phyloP scores from a whole-genome alignment of 1,140 invertebrate genomes.

The Homarus americanus region DNA sequence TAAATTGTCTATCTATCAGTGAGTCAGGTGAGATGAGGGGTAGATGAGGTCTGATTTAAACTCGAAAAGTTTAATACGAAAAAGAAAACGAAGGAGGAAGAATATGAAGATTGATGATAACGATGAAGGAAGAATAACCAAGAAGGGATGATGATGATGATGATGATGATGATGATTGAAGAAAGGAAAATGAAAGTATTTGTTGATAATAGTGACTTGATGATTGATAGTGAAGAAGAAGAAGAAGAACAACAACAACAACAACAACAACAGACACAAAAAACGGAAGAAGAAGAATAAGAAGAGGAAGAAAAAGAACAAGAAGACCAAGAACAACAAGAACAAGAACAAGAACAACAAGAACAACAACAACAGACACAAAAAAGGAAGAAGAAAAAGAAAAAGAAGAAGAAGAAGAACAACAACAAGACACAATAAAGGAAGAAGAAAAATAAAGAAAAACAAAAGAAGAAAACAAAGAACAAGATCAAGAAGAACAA shows the following conservation, averaged over 20 bases:
- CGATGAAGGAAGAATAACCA: too few relatives aligned
- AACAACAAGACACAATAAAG: background rate
- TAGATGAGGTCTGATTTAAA: too few relatives aligned
- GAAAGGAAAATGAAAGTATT: background rate
- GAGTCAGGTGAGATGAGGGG: too few relatives aligned
- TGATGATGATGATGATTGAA: background rate
- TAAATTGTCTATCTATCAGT: too few relatives aligned
- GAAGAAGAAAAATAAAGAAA: background rate
- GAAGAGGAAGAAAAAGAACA: too few relatives aligned
- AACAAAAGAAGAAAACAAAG: too few relatives aligned
- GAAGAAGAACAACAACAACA: background rate
- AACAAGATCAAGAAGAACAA: background rate
- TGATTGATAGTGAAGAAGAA: background rate
- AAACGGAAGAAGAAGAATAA: too few relatives aligned
- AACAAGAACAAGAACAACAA: background rate
- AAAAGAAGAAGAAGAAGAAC: background rate
- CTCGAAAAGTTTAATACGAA: too few relatives aligned
- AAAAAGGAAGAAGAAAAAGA: too few relatives aligned
- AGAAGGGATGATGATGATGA: background rate
- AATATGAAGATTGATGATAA: too few relatives aligned
- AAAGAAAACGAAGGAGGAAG: background rate
- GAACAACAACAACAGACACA: background rate
- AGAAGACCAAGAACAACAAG: too few relatives aligned
- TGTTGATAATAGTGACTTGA: background rate
- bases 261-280: background rate